Evolutionary conservation across 2,888 invertebrate genomes (phyloP).

Genomic region (Phytoseiulus persimilis): DNA sequence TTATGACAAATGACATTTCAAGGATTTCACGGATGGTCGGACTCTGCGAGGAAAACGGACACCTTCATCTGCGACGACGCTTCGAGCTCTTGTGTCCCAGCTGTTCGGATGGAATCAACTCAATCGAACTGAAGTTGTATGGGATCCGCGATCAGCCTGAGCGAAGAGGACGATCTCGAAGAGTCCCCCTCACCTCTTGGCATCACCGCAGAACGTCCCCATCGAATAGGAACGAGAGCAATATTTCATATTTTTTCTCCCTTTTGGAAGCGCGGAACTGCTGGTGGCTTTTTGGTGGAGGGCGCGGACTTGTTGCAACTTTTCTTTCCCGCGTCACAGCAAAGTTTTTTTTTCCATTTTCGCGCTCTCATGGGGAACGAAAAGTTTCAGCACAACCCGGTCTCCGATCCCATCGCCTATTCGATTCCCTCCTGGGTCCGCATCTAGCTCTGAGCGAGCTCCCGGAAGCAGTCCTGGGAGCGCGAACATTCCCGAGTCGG

Average conservation of each 20-base stretch:
- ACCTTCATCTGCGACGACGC: background rate
- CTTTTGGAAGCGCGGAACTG: background rate
- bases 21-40: conserved; percentile 33
- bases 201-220: background rate
- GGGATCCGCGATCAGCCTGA: too few relatives aligned
- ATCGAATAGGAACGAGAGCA: background rate
- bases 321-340: background rate
- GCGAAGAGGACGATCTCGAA: too few relatives aligned
- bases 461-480: too few relatives aligned
- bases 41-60: background rate
- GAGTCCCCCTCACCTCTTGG: background rate
- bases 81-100: background rate
- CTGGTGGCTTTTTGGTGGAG: background rate
- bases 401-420: background rate
- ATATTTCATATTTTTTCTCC: background rate
- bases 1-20: conserved; percentile 37
- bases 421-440: background rate
- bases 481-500: too few relatives aligned
- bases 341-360: background rate
- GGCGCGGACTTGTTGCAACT: background rate
- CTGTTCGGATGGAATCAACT: background rate
- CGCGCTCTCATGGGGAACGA: background rate
- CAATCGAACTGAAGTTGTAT: too few relatives aligned
- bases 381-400: background rate
- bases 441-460: too few relatives aligned